Evolutionary conservation across 2,888 invertebrate genomes (phyloP).

Genomic region (Pyrgus malvae): DNA sequence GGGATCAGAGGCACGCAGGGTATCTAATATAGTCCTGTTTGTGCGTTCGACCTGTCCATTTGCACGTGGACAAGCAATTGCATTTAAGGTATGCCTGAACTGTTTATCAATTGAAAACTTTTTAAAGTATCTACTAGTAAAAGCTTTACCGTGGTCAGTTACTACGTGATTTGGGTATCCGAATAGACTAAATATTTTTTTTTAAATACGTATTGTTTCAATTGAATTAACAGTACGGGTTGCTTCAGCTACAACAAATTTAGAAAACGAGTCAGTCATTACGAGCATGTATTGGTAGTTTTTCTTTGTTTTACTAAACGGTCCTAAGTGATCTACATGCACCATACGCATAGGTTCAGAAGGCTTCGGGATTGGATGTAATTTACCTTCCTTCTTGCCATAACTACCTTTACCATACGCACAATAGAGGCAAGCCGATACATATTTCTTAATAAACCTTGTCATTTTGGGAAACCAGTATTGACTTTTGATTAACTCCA

Average conservation of each 20-base stretch:
- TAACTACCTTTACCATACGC: constrained; percentile 41
- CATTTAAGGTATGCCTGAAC: constrained; percentile 30
- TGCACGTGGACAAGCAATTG: constrained; percentile 36
- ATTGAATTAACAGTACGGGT: constrained; percentile 34
- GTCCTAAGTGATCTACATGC: constrained; percentile 35
- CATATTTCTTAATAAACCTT: constrained; percentile 38
- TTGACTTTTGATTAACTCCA: constrained; percentile 37
- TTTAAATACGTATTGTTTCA: constrained; percentile 26
- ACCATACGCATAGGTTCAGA: constrained; percentile 30
- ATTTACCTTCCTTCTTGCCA: constrained; percentile 30
- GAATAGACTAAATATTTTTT: constrained; percentile 26
- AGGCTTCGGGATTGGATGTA: constrained; percentile 35
- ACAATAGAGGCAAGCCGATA: constrained; percentile 37
- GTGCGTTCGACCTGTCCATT: constrained; percentile 39
- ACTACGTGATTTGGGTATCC: constrained; percentile 27
- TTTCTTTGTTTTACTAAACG: constrained; percentile 29
- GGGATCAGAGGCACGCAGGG: constrained; percentile 33
- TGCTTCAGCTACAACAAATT: constrained; percentile 27
- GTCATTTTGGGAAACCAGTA: constrained; percentile 45
- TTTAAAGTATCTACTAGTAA: constrained; percentile 36
- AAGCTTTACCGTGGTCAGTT: constrained; percentile 31
- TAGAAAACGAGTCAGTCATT: constrained; percentile 18
- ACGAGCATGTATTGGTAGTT: constrained; percentile 34
- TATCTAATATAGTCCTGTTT: constrained; percentile 35
- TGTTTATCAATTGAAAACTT: constrained; percentile 32